phyloP scores from a whole-genome alignment of 2,888 invertebrate species.

The Microchrysa polita region DNA sequence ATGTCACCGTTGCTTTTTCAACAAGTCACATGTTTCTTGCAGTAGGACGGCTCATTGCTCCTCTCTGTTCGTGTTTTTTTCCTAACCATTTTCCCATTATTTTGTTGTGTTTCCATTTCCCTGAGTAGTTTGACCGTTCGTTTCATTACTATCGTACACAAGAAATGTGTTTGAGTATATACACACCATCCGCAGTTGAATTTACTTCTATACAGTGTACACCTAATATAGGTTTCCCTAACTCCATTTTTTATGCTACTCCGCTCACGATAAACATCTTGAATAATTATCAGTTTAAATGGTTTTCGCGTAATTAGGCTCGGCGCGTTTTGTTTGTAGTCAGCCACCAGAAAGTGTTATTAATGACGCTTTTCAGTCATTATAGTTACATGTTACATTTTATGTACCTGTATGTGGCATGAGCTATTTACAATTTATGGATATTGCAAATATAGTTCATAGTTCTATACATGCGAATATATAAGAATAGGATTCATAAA shows the following conservation, averaged over 20 bases:
- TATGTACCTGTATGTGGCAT: too few species aligned
- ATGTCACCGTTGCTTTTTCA: conserved; percentile 39
- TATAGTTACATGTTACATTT: conserved; percentile 25
- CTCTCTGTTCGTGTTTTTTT: neutral
- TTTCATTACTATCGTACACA: neutral
- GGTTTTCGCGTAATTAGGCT: conserved; percentile 65
- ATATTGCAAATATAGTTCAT: conserved; percentile 36
- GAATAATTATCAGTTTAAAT: conserved; percentile 64
- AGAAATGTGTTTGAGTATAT: too few species aligned
- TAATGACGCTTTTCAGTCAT: conserved; percentile 47
- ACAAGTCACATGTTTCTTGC: neutral
- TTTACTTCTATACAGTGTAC: conserved; percentile 21
- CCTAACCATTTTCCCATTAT: neutral
- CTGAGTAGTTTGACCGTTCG: neutral
- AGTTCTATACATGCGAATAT: too few species aligned
- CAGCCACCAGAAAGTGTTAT: conserved; percentile 51
- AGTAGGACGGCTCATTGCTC: neutral
- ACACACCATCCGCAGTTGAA: too few species aligned
- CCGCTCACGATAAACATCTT: conserved; percentile 62
- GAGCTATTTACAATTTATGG: too few species aligned
- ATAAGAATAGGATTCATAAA: neutral
- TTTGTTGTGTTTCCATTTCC: conserved; percentile 19
- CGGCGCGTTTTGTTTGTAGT: conserved; percentile 50
- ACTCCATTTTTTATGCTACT: conserved; percentile 47
- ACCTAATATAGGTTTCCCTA: conserved; percentile 38